Evolutionary conservation across 2,113 vertebrate genomes (phyloP).

Genomic region (Xenopus laevis): DNA sequence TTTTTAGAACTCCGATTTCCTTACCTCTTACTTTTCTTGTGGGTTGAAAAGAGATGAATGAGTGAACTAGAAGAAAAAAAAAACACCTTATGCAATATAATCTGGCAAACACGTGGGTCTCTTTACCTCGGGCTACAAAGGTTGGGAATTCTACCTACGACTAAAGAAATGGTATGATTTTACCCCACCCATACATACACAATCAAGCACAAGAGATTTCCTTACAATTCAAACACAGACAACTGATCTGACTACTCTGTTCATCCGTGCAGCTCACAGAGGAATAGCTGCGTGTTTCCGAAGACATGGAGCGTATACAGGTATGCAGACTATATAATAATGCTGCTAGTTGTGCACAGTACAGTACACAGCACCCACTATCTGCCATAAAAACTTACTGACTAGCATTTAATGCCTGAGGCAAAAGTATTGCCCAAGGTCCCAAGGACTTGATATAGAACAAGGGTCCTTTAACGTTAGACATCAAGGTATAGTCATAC

Average conservation of each 20-base stretch:
- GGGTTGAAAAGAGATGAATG: neutral
- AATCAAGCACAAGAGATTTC: constrained; percentile 5
- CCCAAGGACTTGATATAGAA: too few relatives aligned
- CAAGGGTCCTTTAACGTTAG: too few relatives aligned
- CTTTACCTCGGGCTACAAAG: constrained; percentile 23
- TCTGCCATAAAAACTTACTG: too few relatives aligned
- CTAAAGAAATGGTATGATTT: neutral
- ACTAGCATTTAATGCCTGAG: too few relatives aligned
- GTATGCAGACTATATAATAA: neutral
- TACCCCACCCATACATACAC: constrained; percentile 7
- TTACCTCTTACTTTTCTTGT: neutral
- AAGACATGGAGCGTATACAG: constrained; percentile 7
- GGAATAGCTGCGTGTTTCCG: neutral
- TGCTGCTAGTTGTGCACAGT: too few relatives aligned
- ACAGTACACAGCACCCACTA: too few relatives aligned
- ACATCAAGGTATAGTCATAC: too few relatives aligned
- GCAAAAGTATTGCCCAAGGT: too few relatives aligned
- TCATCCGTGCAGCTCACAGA: neutral
- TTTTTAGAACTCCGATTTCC: neutral
- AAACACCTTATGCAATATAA: neutral
- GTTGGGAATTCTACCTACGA: constrained; percentile 18
- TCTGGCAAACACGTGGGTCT: neutral
- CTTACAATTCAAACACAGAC: neutral
- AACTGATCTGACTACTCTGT: neutral
- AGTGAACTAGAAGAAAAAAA: neutral